Percentiles rank a stretch among this genome's conserved stretches.
Evolutionary conservation across 2,888 invertebrate genomes (phyloP).

Genomic region (Philereme vetulata): DNA sequence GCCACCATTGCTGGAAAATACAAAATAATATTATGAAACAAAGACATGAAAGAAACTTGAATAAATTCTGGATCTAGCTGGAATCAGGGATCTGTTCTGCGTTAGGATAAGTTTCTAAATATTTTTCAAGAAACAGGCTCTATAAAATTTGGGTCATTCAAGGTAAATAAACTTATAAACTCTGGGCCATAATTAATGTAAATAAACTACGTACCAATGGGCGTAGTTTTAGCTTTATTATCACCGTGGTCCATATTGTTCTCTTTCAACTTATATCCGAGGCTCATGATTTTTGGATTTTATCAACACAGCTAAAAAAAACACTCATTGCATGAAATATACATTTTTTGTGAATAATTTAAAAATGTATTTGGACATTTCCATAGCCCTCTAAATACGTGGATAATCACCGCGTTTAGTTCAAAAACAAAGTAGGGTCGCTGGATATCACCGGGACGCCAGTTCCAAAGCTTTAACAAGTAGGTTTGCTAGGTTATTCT

Average conservation of each 20-base stretch:
- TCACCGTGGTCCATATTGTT: slow-evolving; percentile 58
- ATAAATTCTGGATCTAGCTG: no score
- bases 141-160: not conserved
- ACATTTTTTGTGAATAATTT: not conserved
- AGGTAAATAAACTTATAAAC: not conserved
- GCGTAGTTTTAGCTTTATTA: slow-evolving; percentile 69
- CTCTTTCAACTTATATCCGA: slow-evolving; percentile 69
- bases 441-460: slow-evolving; percentile 29
- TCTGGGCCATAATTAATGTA: slow-evolving; percentile 1
- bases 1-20: slow-evolving; percentile 75
- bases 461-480: slow-evolving; percentile 16
- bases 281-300: slow-evolving; percentile 52
- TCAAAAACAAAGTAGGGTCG: slow-evolving; percentile 10
- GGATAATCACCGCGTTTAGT: slow-evolving; percentile 8
- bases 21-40: slow-evolving; percentile 35
- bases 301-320: slow-evolving; percentile 20
- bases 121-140: no score
- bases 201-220: slow-evolving; percentile 62
- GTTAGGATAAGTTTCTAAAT: no score
- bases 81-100: no score
- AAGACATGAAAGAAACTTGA: no score
- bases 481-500: slow-evolving; percentile 14
- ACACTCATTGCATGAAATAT: not conserved
- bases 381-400: slow-evolving; percentile 5
- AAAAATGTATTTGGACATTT: not conserved